Percentiles rank a stretch among this genome's conserved stretches.
Evolutionary conservation across 1,140 invertebrate genomes (phyloP).

Genomic region (Listronotus bonariensis): DNA sequence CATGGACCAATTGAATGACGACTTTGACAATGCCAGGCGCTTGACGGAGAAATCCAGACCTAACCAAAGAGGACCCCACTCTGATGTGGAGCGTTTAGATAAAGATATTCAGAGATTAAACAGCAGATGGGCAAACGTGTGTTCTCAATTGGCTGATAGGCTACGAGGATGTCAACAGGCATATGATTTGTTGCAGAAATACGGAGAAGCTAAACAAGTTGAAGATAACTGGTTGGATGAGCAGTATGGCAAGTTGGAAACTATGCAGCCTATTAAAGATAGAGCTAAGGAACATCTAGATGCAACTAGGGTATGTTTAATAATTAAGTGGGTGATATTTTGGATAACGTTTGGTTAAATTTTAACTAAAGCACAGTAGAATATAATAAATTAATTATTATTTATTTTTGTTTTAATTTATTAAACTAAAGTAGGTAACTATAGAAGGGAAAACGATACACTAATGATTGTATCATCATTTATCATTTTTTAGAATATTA

Average conservation of each 20-base stretch:
- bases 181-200: constrained; percentile 83
- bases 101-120: constrained; percentile 88
- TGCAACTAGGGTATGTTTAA: constrained; percentile 72
- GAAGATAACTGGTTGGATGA: constrained; percentile 89
- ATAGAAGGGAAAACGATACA: constrained; percentile 1
- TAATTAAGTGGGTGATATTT: background rate
- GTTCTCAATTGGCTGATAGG: constrained; percentile 88
- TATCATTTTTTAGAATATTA: background rate
- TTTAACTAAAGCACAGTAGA: background rate
- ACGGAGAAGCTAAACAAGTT: constrained; percentile 81
- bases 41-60: constrained; percentile 83
- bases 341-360: background rate
- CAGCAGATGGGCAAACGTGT: constrained; percentile 88
- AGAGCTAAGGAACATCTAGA: constrained; percentile 75
- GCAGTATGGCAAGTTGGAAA: constrained; percentile 74
- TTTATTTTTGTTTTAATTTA: background rate
- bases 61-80: constrained; percentile 66
- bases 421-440: background rate
- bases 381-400: constrained; percentile 5
- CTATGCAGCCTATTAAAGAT: constrained; percentile 70
- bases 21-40: constrained; percentile 82
- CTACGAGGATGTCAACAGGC: constrained; percentile 84
- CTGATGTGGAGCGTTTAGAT: constrained; percentile 93
- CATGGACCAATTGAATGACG: constrained; percentile 89
- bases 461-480: constrained; percentile 40